Evolutionary conservation across 2,113 vertebrate genomes (phyloP).

Genomic region (Bubo scandiacus): DNA sequence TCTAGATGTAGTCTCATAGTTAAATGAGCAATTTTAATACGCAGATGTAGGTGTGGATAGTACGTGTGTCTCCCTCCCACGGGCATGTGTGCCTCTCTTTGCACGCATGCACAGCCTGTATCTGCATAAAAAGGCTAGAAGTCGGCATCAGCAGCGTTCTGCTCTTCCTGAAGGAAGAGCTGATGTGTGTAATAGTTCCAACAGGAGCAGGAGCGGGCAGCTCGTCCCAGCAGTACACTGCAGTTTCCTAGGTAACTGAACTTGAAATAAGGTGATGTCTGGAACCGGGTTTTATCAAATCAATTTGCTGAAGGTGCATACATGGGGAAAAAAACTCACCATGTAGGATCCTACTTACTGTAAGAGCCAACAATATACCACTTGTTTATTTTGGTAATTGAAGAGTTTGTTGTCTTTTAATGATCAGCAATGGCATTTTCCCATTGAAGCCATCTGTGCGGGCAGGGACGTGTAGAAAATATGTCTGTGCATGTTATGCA

Average conservation of each 20-base stretch:
- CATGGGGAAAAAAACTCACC: not conserved
- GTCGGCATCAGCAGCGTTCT: not conserved
- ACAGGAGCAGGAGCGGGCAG: constrained; percentile 58
- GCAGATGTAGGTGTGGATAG: not conserved
- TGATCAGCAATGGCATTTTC: constrained; percentile 7
- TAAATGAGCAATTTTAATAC: not conserved
- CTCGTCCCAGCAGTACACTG: constrained; percentile 70
- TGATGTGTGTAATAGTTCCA: constrained; percentile 69
- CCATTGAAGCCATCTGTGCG: constrained; percentile 10
- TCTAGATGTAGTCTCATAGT: not conserved
- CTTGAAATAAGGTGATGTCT: constrained; percentile 72
- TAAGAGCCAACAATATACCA: not conserved
- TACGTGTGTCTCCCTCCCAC: not conserved
- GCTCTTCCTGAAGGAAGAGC: constrained; percentile 49
- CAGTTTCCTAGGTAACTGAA: constrained; percentile 79
- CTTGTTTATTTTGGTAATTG: not conserved
- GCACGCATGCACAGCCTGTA: not conserved
- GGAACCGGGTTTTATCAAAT: constrained; percentile 63
- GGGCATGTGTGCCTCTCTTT: not conserved
- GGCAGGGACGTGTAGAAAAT: constrained; percentile 10
- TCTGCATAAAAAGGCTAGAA: constrained; percentile 35
- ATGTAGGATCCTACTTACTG: not conserved
- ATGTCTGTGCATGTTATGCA: constrained; percentile 42
- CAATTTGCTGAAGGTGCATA: constrained; percentile 60
- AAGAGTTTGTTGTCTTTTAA: constrained; percentile 15